A percentile compares a stretch with the other conserved stretches of the same genome.
Evolutionary conservation across 2,888 invertebrate species (phyloP).

Genomic region (Aphidius colemani): DNA sequence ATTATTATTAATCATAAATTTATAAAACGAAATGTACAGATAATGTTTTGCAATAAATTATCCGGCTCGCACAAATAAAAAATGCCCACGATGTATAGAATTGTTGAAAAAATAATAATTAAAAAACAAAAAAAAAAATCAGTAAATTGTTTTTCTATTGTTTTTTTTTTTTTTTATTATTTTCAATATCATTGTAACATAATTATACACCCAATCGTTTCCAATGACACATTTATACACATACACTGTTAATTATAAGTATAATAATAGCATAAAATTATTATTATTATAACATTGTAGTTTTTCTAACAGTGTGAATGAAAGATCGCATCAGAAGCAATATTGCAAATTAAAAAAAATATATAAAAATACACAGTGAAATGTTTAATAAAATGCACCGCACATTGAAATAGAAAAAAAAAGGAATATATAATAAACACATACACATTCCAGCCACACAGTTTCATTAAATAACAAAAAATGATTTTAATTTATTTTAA

Average conservation of each 20-base stretch:
- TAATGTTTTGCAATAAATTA: slow-evolving; percentile 18
- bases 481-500: background rate
- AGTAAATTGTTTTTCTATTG: background rate
- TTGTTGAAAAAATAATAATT: background rate
- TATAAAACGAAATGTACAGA: slow-evolving; percentile 16
- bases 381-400: background rate
- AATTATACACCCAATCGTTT: background rate
- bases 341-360: background rate
- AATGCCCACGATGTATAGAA: slow-evolving; percentile 15
- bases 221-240: background rate
- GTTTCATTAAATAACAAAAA: background rate
- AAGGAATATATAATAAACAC: background rate
- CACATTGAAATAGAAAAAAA: background rate
- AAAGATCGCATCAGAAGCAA: slow-evolving; percentile 18
- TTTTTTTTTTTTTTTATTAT: background rate
- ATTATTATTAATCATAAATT: background rate
- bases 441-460: background rate
- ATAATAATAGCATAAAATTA: slow-evolving; percentile 12
- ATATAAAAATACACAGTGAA: background rate
- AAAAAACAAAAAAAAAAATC: background rate
- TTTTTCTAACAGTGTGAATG: slow-evolving; percentile 29
- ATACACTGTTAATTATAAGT: slow-evolving; percentile 1
- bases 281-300: slow-evolving; percentile 20
- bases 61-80: slow-evolving; percentile 20
- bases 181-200: background rate